phyloP scores from a whole-genome alignment of 2,888 invertebrate species.

The Orthosia gracilis region DNA sequence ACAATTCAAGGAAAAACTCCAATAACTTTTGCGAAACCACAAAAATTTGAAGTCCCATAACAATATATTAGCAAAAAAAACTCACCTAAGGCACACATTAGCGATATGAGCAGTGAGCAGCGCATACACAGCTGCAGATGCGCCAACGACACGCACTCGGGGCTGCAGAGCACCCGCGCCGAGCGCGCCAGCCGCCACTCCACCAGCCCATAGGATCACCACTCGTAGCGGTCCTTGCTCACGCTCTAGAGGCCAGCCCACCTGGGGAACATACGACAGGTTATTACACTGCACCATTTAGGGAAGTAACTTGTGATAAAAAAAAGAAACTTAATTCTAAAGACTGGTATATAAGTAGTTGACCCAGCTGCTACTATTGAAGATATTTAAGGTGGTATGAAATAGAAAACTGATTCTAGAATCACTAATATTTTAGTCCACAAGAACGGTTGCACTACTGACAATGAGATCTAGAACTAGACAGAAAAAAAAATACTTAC shows the following conservation, averaged over 20 bases:
- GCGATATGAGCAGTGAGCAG: conserved; percentile 96
- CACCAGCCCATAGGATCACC: conserved; percentile 93
- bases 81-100: conserved; percentile 93
- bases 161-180: conserved; percentile 95
- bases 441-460: background rate
- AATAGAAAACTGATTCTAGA: background rate
- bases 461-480: background rate
- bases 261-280: conserved; percentile 69
- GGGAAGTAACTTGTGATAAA: background rate
- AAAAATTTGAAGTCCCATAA: background rate
- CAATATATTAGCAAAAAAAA: background rate
- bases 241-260: conserved; percentile 91
- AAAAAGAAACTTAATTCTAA: background rate
- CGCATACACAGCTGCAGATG: conserved; percentile 97
- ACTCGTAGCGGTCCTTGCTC: conserved; percentile 95
- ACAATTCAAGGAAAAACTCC: background rate
- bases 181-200: conserved; percentile 94
- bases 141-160: conserved; percentile 95
- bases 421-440: background rate
- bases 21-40: background rate
- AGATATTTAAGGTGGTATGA: background rate
- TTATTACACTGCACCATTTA: conserved; percentile 4
- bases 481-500: conserved; percentile 69
- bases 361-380: background rate
- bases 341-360: background rate